Conservation (phyloP, 2,888 invertebrate genomes). For the Metellina segmentata region DNA sequence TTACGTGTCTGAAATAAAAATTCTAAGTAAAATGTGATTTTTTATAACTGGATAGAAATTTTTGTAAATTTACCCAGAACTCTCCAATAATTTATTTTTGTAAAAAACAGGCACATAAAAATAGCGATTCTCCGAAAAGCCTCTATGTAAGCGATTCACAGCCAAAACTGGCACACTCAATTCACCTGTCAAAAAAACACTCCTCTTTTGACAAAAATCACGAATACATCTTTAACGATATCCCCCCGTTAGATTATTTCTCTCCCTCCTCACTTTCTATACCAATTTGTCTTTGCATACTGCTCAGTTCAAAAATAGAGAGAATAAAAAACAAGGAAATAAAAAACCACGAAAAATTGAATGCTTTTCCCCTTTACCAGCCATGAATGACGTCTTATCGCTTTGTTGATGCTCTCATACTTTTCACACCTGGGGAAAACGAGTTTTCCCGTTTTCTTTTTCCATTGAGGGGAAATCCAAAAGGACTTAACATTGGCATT, state of each 20-base stretch:
- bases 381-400: conserved; percentile 5
- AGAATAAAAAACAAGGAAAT: not conserved
- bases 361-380: conserved; percentile 12
- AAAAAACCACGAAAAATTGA: conserved; percentile 1
- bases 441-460: conserved; percentile 13
- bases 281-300: conserved; percentile 8
- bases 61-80: no score
- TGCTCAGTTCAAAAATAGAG: not conserved
- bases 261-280: not conserved
- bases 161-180: not conserved
- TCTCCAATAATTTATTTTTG: no score
- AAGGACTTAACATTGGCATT: not conserved
- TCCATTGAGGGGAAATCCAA: not conserved
- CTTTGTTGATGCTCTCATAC: conserved; percentile 1
- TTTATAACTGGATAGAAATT: no score
- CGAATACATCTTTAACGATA: not conserved
- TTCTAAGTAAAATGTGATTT: no score
- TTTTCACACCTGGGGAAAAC: conserved; percentile 10
- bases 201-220: not conserved
- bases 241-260: not conserved
- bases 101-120: no score
- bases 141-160: not conserved
- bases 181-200: not conserved
- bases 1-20: no score
- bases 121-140: not conserved